Evolutionary conservation across 1,140 invertebrate species (phyloP), one percentile per base, ranked within the genome.

Genomic region (Cotesia glomerata): DNA sequence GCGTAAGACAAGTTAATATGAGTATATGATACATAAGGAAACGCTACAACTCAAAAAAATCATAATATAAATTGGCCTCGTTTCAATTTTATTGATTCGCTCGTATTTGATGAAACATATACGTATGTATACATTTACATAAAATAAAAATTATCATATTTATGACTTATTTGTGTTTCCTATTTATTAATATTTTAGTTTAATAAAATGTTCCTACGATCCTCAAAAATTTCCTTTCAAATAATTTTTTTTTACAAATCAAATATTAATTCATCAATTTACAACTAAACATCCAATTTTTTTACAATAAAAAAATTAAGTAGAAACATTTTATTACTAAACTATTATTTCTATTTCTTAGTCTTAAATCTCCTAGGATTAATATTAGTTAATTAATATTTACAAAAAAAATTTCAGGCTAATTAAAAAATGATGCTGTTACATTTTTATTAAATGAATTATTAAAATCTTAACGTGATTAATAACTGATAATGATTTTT

Each of bases 61-160:
- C 18, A 61, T 32, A 18, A 61, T 18, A 61, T 9, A 26, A 18
- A 62, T 62, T 35, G 59, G 59, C 59, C 59, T 62, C 35, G 35
- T 62, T 59, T 68, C 59, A 66, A 64, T 74, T 83, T 78, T 78
- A 79, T 78, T 81, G 77, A 78, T 64, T 56, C 65, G 62, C 78
- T 77, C 75, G 75, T 76, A 80, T 82, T 79, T 45, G 77, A 77
- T 77, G 69, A 80, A 78, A 77, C 73, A 73, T 77, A 76, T 79
- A 74, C 69, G 62, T 76, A 78, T 80, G 78, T 82, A 80, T 80
- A 80, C 78, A 74, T 82, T 80, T 79, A 80, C 77, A 82, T 76
- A 77, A 81, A 80, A 80, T 45, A 45, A 80, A 81, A 83, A 80
- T 78, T 65, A 75, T 72, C 71, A 81, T 75, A 72, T 77, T 69